Evolutionary conservation across 2,888 invertebrate species (phyloP).

Genomic region (Amiota communis): DNA sequence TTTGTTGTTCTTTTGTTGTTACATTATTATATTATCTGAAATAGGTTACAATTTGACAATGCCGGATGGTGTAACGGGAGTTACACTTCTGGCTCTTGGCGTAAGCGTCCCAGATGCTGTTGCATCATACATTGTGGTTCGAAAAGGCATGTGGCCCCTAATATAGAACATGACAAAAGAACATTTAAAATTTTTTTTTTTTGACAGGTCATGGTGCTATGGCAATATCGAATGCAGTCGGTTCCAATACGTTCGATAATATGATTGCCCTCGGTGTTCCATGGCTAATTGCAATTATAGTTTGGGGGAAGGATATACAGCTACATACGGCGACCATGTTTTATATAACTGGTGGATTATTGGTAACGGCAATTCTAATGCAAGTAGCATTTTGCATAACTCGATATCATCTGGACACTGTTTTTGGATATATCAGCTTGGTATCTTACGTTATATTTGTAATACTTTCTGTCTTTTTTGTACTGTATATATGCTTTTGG

Average conservation of each 20-base stretch:
- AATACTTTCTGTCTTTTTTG: neutral
- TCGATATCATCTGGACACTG: neutral
- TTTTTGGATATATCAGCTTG: neutral
- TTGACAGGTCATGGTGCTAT: neutral
- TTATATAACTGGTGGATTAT: neutral
- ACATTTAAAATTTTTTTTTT: neutral
- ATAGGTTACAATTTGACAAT: neutral
- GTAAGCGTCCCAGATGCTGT: slow-evolving; percentile 91
- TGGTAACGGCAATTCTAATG: neutral
- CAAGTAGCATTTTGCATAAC: neutral
- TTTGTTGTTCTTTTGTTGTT: no score
- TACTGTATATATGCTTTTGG: neutral
- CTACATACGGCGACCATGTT: neutral
- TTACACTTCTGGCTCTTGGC: slow-evolving; percentile 88
- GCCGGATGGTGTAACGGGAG: neutral
- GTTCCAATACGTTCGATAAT: neutral
- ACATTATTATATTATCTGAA: neutral
- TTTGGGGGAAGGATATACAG: neutral
- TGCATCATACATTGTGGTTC: slow-evolving; percentile 76
- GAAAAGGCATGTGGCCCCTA: neutral
- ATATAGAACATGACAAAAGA: neutral
- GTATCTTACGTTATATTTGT: neutral
- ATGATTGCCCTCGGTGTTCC: neutral
- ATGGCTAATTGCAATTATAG: neutral
- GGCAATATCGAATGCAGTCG: neutral